Percentiles rank a stretch among this genome's conserved stretches.
Conservation (phyloP, 2,888 invertebrate genomes). For the Leuctra nigra region DNA sequence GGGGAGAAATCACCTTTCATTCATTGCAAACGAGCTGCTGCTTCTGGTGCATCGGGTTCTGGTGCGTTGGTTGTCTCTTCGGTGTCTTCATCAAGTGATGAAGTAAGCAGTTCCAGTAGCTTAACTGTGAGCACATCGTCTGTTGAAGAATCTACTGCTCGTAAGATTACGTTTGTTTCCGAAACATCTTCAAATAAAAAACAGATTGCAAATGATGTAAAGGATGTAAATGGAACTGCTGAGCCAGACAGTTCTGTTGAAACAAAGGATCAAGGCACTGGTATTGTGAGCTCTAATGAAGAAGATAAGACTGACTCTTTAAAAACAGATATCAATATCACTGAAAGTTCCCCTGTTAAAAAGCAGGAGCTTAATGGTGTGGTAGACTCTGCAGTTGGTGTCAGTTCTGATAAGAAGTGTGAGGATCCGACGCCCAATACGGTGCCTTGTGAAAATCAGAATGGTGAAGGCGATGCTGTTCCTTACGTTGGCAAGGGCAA, state of each 20-base stretch:
- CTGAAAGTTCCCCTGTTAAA: background rate
- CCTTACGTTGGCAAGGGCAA: constrained; percentile 28
- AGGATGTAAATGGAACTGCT: background rate
- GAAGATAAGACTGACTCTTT: background rate
- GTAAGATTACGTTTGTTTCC: background rate
- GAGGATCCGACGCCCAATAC: constrained; percentile 15
- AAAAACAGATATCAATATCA: background rate
- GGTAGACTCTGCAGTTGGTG: background rate
- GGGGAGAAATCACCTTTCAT: background rate
- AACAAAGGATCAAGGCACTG: background rate
- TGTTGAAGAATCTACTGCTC: background rate
- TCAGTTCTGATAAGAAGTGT: background rate
- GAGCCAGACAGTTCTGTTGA: background rate
- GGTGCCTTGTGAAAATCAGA: constrained; percentile 22
- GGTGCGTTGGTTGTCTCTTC: background rate
- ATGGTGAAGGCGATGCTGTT: constrained; percentile 26
- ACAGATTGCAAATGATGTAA: background rate
- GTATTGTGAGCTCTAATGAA: background rate
- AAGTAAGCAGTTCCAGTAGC: background rate
- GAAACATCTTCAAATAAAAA: background rate
- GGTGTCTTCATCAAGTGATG: background rate
- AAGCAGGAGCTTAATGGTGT: constrained; percentile 18
- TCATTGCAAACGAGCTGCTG: background rate
- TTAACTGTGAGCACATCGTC: background rate
- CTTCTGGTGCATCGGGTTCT: background rate